Evolutionary conservation across 2,888 invertebrate species (phyloP).

Genomic region (Opisthograptis luteolata): DNA sequence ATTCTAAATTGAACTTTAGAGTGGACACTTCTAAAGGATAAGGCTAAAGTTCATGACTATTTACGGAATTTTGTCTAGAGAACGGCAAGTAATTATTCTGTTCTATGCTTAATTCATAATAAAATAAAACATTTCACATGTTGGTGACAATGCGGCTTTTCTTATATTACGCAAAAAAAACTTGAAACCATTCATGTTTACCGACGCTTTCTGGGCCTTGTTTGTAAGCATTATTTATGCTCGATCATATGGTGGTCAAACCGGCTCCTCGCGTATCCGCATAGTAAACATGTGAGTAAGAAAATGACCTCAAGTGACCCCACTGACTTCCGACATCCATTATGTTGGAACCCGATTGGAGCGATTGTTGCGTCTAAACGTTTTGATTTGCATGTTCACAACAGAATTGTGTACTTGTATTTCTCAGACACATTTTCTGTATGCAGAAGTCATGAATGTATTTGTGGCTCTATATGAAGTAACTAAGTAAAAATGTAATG

Average conservation of each 20-base stretch:
- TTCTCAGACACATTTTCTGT: not conserved
- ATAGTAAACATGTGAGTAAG: constrained; percentile 57
- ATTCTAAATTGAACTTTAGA: constrained; percentile 3
- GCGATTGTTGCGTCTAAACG: constrained; percentile 21
- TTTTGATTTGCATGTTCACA: constrained; percentile 30
- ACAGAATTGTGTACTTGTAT: constrained; percentile 7
- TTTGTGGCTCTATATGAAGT: too few relatives aligned
- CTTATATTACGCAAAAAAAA: constrained; percentile 57
- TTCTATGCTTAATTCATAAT: constrained; percentile 18
- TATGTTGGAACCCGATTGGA: constrained; percentile 29
- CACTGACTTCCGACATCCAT: constrained; percentile 46
- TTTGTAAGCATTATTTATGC: constrained; percentile 44
- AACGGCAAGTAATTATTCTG: constrained; percentile 5
- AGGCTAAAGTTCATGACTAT: constrained; percentile 21
- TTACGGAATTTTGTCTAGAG: constrained; percentile 7
- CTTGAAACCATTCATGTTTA: constrained; percentile 44
- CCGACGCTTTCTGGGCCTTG: constrained; percentile 54
- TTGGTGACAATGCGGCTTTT: constrained; percentile 59
- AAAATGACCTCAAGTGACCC: constrained; percentile 70
- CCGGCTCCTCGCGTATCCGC: constrained; percentile 54
- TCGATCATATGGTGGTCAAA: constrained; percentile 71
- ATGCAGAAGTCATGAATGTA: constrained; percentile 3
- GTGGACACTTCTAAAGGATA: constrained; percentile 4
- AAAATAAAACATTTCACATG: constrained; percentile 38
- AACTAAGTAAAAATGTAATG: too few relatives aligned